Evolutionary conservation across 2,113 vertebrate species (phyloP), one percentile per base, ranked within the genome.

Genomic region (Equus przewalskii): DNA sequence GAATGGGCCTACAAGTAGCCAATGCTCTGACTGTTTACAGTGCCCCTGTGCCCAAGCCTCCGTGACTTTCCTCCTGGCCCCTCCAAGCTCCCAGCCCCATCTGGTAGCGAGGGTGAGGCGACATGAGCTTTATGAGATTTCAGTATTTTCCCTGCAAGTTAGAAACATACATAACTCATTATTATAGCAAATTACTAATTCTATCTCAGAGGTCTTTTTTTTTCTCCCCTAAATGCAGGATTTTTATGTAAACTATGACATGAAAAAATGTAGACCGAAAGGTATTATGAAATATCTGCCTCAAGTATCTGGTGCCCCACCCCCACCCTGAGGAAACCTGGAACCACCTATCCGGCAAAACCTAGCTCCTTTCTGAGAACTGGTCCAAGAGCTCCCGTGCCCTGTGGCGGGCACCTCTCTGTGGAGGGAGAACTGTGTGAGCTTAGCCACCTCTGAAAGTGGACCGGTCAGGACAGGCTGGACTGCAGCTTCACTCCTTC

Each of bases 1-100:
- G 78, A 89, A 76, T 19, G 79, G 72, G 51, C 81, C 85, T 64
- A 81, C 93, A 70, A 83, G 94, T 54, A 96, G 97, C 97, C 97
- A 97, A 33, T 19, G 36, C 62, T 83, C 56, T 76, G 76, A 93
- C 93, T 95, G 96, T 97, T 97, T 92, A 96, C 97, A 96, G 16
- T 36, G 62, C 49, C 89, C 85, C 83, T 12, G 4, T 24, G 44
- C 64, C 73, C 92, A 24, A 2, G 15, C 28, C 58, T 86, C 93
- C 0, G 0, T 30, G 56, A 33, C 36, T 30, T 79, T 36, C 82
- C 54, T 92, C 30, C 51, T 62, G 49, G 78, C 58, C 80, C 36
- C n/a, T 92, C 67, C 33, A 30, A 30, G 36, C 12, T 58, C 70
- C 54, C 65, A 60, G 28, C 54, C 79, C 78, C 86, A n/a, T 64